These are phyloP conservation scores for Brachionus paranguensis DNA, from an alignment of 1,140 invertebrate species.

Conservation along the genomic window DNA sequence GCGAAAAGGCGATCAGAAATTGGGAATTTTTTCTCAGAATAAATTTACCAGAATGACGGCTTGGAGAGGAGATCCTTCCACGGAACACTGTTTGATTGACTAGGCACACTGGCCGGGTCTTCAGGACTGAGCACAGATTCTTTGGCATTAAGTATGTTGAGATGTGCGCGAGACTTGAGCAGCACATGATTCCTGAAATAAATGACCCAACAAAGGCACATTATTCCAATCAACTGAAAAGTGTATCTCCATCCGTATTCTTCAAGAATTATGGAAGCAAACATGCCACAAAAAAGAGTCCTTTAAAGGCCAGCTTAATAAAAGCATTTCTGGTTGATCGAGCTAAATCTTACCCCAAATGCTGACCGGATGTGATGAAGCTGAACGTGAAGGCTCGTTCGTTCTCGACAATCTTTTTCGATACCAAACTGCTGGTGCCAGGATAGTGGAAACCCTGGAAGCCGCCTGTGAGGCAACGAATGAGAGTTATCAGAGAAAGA, in stretches of 20 bases:
- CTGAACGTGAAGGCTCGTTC: slow-evolving; percentile 68
- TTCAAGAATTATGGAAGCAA: slow-evolving; percentile 66
- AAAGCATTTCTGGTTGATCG: not conserved
- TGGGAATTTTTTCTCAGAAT: not conserved
- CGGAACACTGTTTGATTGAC: slow-evolving; percentile 52
- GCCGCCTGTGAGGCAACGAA: slow-evolving; percentile 64
- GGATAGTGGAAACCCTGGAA: slow-evolving; percentile 71
- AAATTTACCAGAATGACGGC: slow-evolving; percentile 60
- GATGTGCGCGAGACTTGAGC: not conserved
- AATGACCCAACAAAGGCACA: slow-evolving; percentile 39
- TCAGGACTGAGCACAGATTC: slow-evolving; percentile 39
- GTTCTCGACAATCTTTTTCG: slow-evolving; percentile 62
- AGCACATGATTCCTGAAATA: slow-evolving; percentile 34
- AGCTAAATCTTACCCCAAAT: slow-evolving; percentile 56
- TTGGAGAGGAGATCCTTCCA: slow-evolving; percentile 60
- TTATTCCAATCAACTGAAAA: slow-evolving; percentile 65
- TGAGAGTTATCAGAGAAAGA: slow-evolving; percentile 61
- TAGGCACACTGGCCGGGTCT: not conserved
- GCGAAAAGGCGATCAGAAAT: slow-evolving; percentile 44
- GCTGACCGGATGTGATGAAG: slow-evolving; percentile 63
- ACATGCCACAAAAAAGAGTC: slow-evolving; percentile 64
- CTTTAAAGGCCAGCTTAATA: slow-evolving; percentile 50
- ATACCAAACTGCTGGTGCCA: slow-evolving; percentile 67
- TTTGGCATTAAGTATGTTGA: slow-evolving; percentile 42
- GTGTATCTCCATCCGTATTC: slow-evolving; percentile 65